Evolutionary conservation across 1,140 invertebrate species (phyloP), one percentile per base, ranked within the genome.

Genomic region (Physella acuta): DNA sequence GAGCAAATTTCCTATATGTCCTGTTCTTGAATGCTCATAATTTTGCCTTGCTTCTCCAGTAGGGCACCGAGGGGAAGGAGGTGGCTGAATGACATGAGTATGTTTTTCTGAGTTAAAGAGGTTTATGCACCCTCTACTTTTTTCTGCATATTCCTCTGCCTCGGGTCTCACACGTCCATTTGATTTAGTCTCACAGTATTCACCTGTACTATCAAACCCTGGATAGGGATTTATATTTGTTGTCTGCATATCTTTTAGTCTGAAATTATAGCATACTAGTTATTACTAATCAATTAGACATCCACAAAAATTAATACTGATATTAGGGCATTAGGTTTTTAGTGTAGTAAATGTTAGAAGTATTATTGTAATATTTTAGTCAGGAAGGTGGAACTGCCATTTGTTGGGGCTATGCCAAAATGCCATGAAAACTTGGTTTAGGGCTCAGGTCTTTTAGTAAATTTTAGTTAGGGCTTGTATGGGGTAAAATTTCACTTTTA

Each of bases 151-250:
- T 56, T 76, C 73, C 24, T 77, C 72, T 39, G 74, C 81, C 55
- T 82, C 73, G 20, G 76, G 76, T 37, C 72, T 75, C 1, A 82
- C 74, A 8, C 81, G 71, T 37, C 77, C 71, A n/a, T 67, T 72
- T 16, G 72, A 75, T 2, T 67, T 63, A 28, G 77, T 79, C 31
- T 72, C 73, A 33, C 59, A 55, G 63, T 77, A 77, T 0, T 71
- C 68, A 14, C 75, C 78, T 24, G 78, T 68, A 2, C 74, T 60
- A 58, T 82, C 80, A 64, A 74, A 80, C 0, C 79, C 77, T 30
- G 80, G 80, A 66, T 80, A 82, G 24, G 80, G 80, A 14, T 69
- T 31, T 0, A n/a, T 34, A 64, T 20, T 67, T n/a, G n/a, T 24
- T 60, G 39, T 44, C 49, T 59, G 55, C 66, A 68, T 68, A 1